Conservation (phyloP, 1,140 invertebrate species). For the Drosophila arawakana region DNA sequence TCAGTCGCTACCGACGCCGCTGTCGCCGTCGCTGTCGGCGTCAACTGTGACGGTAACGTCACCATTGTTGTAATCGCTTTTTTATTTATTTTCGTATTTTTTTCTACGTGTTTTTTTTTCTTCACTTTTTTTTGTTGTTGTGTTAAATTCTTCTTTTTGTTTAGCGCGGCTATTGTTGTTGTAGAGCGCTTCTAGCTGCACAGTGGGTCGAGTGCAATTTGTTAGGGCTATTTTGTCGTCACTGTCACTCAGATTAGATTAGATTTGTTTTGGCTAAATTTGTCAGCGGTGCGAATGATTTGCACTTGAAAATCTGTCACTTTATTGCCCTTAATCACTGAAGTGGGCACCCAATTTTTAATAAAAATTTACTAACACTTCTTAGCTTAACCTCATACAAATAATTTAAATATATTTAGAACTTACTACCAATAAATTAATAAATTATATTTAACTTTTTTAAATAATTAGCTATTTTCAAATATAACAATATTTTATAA, state of each 20-base stretch:
- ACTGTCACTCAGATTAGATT: neutral
- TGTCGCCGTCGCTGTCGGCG: constrained; percentile 10
- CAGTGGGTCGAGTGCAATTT: constrained; percentile 49
- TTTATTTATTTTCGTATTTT: constrained; percentile 51
- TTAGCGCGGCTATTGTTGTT: constrained; percentile 40
- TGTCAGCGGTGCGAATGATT: neutral
- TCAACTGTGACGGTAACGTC: constrained; percentile 26
- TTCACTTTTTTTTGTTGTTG: constrained; percentile 44
- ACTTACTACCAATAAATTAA: too few species aligned
- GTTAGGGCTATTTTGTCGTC: neutral
- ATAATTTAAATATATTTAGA: too few species aligned
- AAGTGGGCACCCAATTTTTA: too few species aligned
- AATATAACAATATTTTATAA: too few species aligned
- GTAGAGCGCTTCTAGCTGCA: constrained; percentile 61
- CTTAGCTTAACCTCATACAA: too few species aligned
- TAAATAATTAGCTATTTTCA: too few species aligned
- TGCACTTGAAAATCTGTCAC: neutral
- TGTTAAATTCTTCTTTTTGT: constrained; percentile 32
- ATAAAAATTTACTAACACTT: too few species aligned
- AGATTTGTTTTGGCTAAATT: neutral
- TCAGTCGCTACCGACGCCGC: constrained; percentile 4
- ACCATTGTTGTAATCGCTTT: constrained; percentile 64
- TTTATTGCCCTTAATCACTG: too few species aligned
- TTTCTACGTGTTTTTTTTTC: constrained; percentile 34
- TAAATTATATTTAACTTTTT: too few species aligned